phyloP scores from a whole-genome alignment of 92 coral and sea anemone genomes.

The Bergia sp. region DNA sequence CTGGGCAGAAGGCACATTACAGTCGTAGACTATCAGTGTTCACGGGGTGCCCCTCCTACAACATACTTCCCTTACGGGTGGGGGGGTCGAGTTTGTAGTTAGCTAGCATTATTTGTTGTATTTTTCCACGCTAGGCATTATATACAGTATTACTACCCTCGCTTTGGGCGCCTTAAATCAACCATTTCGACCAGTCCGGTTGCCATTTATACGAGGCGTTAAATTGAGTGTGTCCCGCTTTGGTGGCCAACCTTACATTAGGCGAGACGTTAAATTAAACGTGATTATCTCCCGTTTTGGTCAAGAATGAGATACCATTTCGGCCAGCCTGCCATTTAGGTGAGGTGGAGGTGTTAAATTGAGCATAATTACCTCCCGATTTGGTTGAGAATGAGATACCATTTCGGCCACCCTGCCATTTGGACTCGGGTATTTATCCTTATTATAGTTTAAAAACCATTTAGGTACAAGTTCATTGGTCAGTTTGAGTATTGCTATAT shows the following conservation, averaged over 20 bases:
- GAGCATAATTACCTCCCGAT: neutral
- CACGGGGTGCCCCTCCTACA: neutral
- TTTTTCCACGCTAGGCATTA: no score
- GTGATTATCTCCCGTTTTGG: neutral
- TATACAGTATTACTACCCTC: neutral
- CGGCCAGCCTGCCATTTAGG: neutral
- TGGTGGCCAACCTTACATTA: neutral
- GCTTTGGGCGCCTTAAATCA: neutral
- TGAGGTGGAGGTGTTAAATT: neutral
- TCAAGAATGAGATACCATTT: neutral
- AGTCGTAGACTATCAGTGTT: neutral
- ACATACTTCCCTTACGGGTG: neutral
- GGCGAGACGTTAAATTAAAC: neutral
- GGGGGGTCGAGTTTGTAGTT: neutral
- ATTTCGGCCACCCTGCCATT: neutral
- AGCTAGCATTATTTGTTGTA: neutral
- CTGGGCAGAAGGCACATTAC: constrained; percentile 35
- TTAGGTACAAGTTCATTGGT: no score
- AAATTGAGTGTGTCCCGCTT: neutral
- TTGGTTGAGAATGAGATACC: neutral
- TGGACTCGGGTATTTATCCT: no score
- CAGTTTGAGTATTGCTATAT: no score
- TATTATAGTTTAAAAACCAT: no score
- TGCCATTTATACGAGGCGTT: neutral
- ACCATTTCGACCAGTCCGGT: neutral